Evolutionary conservation across 2,888 invertebrate genomes (phyloP), one percentile per base, ranked within the genome.

Genomic region (Drosophila percnosoma): DNA sequence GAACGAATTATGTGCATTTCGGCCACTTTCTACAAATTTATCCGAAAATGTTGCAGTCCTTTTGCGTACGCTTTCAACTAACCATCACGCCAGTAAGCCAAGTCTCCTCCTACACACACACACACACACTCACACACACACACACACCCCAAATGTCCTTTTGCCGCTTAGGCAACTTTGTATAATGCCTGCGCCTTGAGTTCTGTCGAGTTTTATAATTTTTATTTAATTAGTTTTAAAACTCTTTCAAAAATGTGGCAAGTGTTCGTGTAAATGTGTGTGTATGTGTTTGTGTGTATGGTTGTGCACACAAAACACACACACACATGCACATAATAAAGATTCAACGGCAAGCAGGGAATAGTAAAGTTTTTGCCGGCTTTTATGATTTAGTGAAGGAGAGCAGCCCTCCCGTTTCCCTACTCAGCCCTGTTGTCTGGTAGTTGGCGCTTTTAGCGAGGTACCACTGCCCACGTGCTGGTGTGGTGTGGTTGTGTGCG

Each of bases 151-250:
- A 71, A 81, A 79, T 83, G 75, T 88, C 77, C 89, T 81, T 63
- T 73, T 59, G 70, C 45, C 53, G 79, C 57, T 68, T 70, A 55
- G 64, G 58, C 73, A 87, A 85, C 78, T 87, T 82, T 57, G 69
- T 76, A 75, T 60, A 59, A 59, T 72, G 82, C 54, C 70, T 78
- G 75, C 82, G 79, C 80, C 89, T 89, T 78, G 80, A 80, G 90
- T 87, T 87, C 75, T 82, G 73, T 82, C 75, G 78, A 90, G 87
- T 87, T 90, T 90, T 89, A 83, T 90, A 90, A 87, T 87, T 88
- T 90, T 90, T 88, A 88, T 88, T 88, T 88, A 88, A 88, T 90
- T 88, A 88, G 87, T 88, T 88, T 88, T 77, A 79, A 89, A 89
- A 90, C 88, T 88, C 84, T 89, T 84, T 79, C 75, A 74, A 81